Conservation (phyloP, 2,888 invertebrate species). For the Dorcus hopei region DNA sequence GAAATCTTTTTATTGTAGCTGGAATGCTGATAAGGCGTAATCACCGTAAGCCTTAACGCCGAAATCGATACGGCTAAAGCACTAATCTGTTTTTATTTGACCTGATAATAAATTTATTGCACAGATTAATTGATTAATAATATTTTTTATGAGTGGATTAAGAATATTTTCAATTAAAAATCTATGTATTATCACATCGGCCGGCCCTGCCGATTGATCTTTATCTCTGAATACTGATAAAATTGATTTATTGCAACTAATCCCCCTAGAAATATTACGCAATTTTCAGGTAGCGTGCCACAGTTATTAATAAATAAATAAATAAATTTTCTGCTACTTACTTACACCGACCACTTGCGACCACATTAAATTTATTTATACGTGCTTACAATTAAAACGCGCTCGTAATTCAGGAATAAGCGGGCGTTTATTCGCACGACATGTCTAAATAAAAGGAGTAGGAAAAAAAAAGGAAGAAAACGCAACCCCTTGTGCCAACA, state of each 20-base stretch:
- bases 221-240: conserved; percentile 12
- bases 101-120: conserved; percentile 20
- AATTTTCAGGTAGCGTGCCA: not conserved
- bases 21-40: conserved; percentile 12
- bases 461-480: not conserved
- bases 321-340: too few relatives aligned
- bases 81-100: conserved; percentile 21
- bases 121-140: conserved; percentile 22
- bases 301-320: too few relatives aligned
- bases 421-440: too few relatives aligned
- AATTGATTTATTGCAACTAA: conserved; percentile 17
- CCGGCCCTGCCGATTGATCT: conserved; percentile 11
- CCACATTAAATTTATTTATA: too few relatives aligned
- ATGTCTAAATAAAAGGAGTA: too few relatives aligned
- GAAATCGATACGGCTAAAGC: not conserved
- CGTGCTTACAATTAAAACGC: too few relatives aligned
- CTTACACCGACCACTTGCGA: too few relatives aligned
- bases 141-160: conserved; percentile 18
- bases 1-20: conserved; percentile 18
- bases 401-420: too few relatives aligned
- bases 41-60: not conserved
- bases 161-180: conserved; percentile 16
- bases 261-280: conserved; percentile 6
- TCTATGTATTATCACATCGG: conserved; percentile 3
- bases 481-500: not conserved